Conservation (phyloP, 2,888 invertebrate species). For the Caenorhabditis zanzibari region DNA sequence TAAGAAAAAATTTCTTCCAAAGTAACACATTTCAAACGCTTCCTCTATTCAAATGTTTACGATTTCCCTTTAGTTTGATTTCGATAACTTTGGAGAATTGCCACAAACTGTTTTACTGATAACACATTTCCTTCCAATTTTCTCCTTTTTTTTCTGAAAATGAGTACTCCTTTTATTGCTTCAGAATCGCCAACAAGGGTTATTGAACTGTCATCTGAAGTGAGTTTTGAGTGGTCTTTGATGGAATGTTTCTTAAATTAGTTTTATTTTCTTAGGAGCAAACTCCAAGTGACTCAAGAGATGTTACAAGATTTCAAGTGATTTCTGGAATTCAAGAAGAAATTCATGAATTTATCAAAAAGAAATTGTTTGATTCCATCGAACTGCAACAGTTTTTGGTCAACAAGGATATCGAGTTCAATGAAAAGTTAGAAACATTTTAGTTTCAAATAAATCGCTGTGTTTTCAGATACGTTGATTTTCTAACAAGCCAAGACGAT, state of each 20-base stretch:
- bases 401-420: slow-evolving; percentile 23
- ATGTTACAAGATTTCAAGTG: not conserved
- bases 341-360: slow-evolving; percentile 1
- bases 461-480: slow-evolving; percentile 23
- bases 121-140: not conserved
- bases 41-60: slow-evolving; percentile 1
- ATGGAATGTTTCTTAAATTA: not conserved
- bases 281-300: not conserved
- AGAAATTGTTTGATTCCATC: slow-evolving; percentile 25
- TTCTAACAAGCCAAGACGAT: not conserved
- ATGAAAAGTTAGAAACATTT: slow-evolving; percentile 24
- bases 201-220: slow-evolving; percentile 19
- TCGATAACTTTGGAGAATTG: not conserved
- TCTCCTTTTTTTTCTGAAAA: not conserved
- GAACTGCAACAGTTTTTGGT: slow-evolving; percentile 17
- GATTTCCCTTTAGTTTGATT: not conserved
- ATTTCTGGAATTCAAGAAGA: slow-evolving; percentile 16
- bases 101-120: slow-evolving; percentile 2
- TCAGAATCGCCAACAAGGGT: not conserved
- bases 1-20: too few relatives aligned
- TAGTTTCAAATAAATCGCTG: not conserved
- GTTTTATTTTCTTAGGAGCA: not conserved
- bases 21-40: too few relatives aligned
- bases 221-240: not conserved
- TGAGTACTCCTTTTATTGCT: not conserved